phyloP scores from a whole-genome alignment of 2,797 vertebrate genomes.

The Pseudochirops cupreus region DNA sequence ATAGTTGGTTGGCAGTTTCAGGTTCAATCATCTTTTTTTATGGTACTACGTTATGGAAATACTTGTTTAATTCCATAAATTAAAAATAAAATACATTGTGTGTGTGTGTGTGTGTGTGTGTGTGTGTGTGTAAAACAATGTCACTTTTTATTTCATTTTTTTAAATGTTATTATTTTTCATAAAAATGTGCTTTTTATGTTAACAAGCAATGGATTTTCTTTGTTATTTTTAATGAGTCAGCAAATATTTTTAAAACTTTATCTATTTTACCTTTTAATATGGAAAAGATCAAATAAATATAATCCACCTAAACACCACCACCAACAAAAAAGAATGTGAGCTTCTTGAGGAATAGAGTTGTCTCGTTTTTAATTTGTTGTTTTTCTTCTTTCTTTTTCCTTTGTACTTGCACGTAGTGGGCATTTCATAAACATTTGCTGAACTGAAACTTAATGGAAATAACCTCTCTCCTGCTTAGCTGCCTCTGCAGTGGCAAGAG shows the following conservation, averaged over 20 bases:
- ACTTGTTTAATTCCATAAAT: too few species aligned
- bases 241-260: neutral
- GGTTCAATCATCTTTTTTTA: too few species aligned
- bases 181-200: neutral
- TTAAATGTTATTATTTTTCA: neutral
- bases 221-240: neutral
- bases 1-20: too few species aligned
- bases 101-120: too few species aligned
- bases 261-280: neutral
- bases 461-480: neutral
- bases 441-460: neutral
- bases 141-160: neutral
- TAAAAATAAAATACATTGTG: too few species aligned
- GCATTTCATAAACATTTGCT: neutral
- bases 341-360: neutral
- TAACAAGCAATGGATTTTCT: neutral
- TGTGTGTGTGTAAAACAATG: neutral
- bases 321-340: neutral
- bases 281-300: neutral
- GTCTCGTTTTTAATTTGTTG: neutral
- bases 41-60: too few species aligned
- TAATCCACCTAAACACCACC: neutral
- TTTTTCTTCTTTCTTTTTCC: neutral
- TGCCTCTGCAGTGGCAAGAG: neutral
- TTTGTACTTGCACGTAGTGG: neutral